Evolutionary conservation across 2,113 vertebrate species (phyloP), one percentile per base, ranked within the genome.

Genomic region (Gallinago paraguaiae): DNA sequence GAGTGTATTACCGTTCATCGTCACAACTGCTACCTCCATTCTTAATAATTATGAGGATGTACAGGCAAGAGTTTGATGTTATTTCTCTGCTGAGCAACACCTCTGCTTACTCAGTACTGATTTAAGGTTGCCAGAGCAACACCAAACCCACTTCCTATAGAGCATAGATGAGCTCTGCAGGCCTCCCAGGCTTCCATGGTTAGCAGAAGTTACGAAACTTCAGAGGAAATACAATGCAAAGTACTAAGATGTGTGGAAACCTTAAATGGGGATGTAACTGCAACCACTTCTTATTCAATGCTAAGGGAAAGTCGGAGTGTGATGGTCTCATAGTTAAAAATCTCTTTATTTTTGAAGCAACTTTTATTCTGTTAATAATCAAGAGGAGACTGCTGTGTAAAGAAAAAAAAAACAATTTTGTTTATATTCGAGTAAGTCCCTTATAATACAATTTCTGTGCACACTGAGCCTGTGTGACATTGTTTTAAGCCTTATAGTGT

Each of bases 81-180:
- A 27, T 30, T 79, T 79, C 48, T 88, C 43, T 71, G 64, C 90
- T 57, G 43, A 83, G 85, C 43, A 86, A 85, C 68, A 37, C 68
- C 56, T 83, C 76, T 82, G 64, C 90, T 94, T 86, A 11, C 43
- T 79, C 72, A 68, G 72, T 57, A 45, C 72, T 81, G 86, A 90
- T 78, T 94, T 59, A 53, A 51, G 18, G 76, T 86, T 90, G 69
- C 88, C 45, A 79, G 8, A 94, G 65, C 80, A 92, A 68, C 77
- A 54, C 3, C 63, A 69, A 94, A 96, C 82, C 92, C 95, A 92
- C 93, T 94, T 97, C 95, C 93, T 95, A 41, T 25, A 69, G 51
- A 71, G 22, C 0, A 0, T 48, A 39, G 59, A 57, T 24, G 67
- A 76, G 84, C 57, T 82, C 69, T 76, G 74, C 37, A n/a, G 83